phyloP scores from a whole-genome alignment of 2,113 vertebrate genomes.

The Talpa occidentalis region DNA sequence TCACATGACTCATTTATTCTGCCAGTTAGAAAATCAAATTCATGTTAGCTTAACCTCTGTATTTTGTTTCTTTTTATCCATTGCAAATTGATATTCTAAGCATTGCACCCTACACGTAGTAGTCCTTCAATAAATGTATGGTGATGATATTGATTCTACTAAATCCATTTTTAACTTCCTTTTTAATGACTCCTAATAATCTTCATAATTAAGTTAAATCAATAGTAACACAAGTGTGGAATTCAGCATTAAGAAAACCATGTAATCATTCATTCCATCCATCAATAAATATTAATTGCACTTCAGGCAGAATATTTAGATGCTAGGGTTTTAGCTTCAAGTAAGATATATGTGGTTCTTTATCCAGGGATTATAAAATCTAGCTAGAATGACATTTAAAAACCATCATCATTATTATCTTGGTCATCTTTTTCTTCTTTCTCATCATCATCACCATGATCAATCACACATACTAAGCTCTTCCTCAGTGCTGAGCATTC shows the following conservation, averaged over 20 bases:
- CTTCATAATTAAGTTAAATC: slow-evolving; percentile 65
- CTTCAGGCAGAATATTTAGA: neutral
- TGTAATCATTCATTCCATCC: slow-evolving; percentile 52
- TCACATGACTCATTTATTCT: neutral
- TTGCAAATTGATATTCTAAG: slow-evolving; percentile 5
- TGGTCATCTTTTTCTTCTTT: neutral
- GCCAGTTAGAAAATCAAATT: neutral
- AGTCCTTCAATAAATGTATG: slow-evolving; percentile 56
- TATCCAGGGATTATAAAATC: neutral
- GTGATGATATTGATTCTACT: slow-evolving; percentile 46
- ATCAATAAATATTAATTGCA: slow-evolving; percentile 67
- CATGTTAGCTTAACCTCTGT: neutral
- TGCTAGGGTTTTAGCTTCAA: neutral
- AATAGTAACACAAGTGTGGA: slow-evolving; percentile 59
- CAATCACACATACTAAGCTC: neutral
- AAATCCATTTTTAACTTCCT: slow-evolving; percentile 56
- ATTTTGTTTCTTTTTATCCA: neutral
- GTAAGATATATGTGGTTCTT: neutral
- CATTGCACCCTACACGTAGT: neutral
- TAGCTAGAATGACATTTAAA: slow-evolving; percentile 17
- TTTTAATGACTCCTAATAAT: slow-evolving; percentile 68
- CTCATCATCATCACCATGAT: neutral
- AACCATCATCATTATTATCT: neutral
- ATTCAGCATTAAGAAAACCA: slow-evolving; percentile 37
- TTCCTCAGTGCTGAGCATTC: neutral